Percentiles rank a stretch among this genome's conserved stretches.
Evolutionary conservation across 2,888 invertebrate species (phyloP).

Genomic region (Drosophila testacea): DNA sequence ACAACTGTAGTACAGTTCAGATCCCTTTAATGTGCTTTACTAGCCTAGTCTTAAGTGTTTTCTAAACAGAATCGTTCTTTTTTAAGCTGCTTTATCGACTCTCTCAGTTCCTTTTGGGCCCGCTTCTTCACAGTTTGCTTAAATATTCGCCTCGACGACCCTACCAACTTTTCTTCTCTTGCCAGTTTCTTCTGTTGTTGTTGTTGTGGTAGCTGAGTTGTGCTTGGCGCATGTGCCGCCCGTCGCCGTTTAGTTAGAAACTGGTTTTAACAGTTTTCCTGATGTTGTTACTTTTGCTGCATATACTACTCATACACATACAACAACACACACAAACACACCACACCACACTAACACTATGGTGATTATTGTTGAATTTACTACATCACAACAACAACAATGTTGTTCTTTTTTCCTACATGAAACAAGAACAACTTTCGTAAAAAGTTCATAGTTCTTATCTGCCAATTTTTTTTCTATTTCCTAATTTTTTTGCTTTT

Average conservation of each 20-base stretch:
- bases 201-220: slow-evolving; percentile 42
- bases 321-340: neutral
- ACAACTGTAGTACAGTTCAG: slow-evolving; percentile 37
- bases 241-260: slow-evolving; percentile 42
- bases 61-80: slow-evolving; percentile 21
- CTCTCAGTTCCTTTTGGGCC: slow-evolving; percentile 38
- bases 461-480: slow-evolving; percentile 3
- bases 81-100: slow-evolving; percentile 41
- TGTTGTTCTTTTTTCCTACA: neutral
- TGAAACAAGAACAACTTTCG: slow-evolving; percentile 13
- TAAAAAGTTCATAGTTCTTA: slow-evolving; percentile 24
- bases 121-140: slow-evolving; percentile 72
- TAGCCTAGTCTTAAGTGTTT: slow-evolving; percentile 22
- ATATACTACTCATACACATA: slow-evolving; percentile 15
- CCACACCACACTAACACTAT: slow-evolving; percentile 16
- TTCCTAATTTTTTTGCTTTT: slow-evolving; percentile 27
- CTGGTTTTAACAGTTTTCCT: slow-evolving; percentile 72
- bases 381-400: slow-evolving; percentile 28
- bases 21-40: slow-evolving; percentile 17
- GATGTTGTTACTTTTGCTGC: slow-evolving; percentile 30
- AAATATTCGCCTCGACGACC: slow-evolving; percentile 72
- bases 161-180: slow-evolving; percentile 56
- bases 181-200: slow-evolving; percentile 34
- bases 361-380: slow-evolving; percentile 43
- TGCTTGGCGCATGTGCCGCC: slow-evolving; percentile 65